These are phyloP conservation scores for Caradrina kadenii DNA, from an alignment of 2,888 invertebrate species.

Conservation along the genomic window DNA sequence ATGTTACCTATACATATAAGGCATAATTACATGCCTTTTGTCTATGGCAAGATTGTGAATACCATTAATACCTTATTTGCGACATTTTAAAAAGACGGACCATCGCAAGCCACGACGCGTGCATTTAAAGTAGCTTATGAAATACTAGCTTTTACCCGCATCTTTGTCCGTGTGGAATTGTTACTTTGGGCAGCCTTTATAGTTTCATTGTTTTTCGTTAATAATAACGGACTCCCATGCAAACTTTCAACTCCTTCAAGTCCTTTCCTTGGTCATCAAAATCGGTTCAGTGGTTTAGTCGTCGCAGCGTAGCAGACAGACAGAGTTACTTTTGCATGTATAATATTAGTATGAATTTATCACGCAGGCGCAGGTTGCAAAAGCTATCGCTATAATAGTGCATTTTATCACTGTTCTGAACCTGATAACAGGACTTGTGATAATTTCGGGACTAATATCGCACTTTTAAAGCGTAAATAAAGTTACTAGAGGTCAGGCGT, in stretches of 20 bases:
- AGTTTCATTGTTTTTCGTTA: no score
- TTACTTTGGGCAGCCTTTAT: no score
- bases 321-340: no score
- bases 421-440: conserved; percentile 45
- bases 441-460: conserved; percentile 51
- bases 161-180: no score
- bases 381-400: conserved; percentile 76
- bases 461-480: conserved; percentile 39
- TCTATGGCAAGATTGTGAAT: conserved; percentile 19
- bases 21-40: conserved; percentile 1
- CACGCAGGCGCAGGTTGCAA: conserved; percentile 75
- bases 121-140: conserved; percentile 54
- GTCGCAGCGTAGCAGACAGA: no score
- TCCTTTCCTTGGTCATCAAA: no score
- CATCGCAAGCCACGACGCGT: conserved; percentile 11
- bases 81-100: conserved; percentile 29
- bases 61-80: background rate
- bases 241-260: no score
- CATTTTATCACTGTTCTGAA: conserved; percentile 68
- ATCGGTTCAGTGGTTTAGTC: no score
- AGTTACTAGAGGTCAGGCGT: conserved; percentile 49
- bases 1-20: background rate
- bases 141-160: background rate
- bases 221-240: no score
- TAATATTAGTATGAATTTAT: conserved; percentile 35